Conservation (phyloP, 2,113 vertebrate genomes). For the Ailurus styani region DNA sequence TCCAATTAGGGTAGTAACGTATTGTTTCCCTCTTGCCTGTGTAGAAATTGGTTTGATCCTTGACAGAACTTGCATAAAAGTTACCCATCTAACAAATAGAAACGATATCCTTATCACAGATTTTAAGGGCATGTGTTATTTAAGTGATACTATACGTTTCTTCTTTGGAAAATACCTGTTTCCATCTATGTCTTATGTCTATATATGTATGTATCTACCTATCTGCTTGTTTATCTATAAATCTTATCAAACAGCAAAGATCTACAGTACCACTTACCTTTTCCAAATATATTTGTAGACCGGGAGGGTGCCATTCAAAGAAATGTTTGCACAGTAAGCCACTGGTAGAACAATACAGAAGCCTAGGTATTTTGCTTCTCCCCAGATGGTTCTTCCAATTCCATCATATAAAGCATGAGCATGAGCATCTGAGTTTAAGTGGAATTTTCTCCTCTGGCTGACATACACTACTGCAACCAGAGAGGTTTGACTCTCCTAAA, state of each 20-base stretch:
- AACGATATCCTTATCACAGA: not conserved
- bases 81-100: not conserved
- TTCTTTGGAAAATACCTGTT: not conserved
- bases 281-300: not conserved
- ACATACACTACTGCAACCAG: not conserved
- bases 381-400: not conserved
- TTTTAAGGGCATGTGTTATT: not conserved
- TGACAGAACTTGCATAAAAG: not conserved
- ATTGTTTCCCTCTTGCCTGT: not conserved
- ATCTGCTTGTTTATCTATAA: not conserved
- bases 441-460: not conserved
- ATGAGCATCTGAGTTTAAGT: not conserved
- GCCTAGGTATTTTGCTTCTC: not conserved
- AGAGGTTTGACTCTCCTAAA: not conserved
- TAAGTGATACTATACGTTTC: not conserved
- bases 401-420: not conserved
- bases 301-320: not conserved
- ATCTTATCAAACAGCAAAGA: not conserved
- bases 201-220: not conserved
- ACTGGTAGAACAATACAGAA: not conserved
- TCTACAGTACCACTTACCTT: not conserved
- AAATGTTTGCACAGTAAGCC: accelerated
- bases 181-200: not conserved
- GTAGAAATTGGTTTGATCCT: not conserved
- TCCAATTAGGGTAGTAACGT: not conserved